Evolutionary conservation across 2,797 vertebrate species (phyloP).

Genomic region (Semaprochilodus insignis): DNA sequence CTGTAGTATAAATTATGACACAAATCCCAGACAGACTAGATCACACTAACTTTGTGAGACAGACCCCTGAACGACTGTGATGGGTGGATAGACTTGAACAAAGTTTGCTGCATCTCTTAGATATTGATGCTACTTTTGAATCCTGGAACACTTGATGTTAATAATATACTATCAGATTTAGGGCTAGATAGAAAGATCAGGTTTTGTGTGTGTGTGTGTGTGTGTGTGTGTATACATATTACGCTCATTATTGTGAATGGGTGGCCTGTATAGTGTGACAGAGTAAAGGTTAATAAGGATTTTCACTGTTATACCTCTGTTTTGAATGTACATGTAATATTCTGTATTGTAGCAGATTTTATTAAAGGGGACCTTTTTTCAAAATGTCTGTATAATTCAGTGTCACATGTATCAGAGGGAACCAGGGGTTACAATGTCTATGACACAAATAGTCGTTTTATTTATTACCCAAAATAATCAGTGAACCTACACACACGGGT

Average conservation of each 20-base stretch:
- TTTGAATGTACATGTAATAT: conserved; percentile 8
- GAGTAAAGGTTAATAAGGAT: conserved; percentile 15
- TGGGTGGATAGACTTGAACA: no score
- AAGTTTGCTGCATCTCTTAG: background rate
- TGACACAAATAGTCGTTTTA: no score
- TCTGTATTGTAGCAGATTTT: conserved; percentile 23
- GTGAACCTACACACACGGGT: no score
- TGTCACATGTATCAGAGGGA: no score
- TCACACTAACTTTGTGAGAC: no score
- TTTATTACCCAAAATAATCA: no score
- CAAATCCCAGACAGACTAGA: no score
- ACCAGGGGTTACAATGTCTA: no score
- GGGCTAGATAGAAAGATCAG: background rate
- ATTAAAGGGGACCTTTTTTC: background rate
- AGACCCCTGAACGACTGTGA: no score
- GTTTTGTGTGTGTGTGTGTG: conserved; percentile 29
- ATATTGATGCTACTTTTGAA: background rate
- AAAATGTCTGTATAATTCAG: no score
- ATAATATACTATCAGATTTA: background rate
- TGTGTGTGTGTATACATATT: conserved; percentile 14
- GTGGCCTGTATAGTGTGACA: background rate
- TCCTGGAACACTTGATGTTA: conserved; percentile 9
- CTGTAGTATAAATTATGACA: no score
- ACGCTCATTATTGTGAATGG: background rate
- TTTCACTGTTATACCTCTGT: conserved; percentile 19